Evolutionary conservation across 2,888 invertebrate species (phyloP).

Genomic region (Lordiphosa andalusiaca): DNA sequence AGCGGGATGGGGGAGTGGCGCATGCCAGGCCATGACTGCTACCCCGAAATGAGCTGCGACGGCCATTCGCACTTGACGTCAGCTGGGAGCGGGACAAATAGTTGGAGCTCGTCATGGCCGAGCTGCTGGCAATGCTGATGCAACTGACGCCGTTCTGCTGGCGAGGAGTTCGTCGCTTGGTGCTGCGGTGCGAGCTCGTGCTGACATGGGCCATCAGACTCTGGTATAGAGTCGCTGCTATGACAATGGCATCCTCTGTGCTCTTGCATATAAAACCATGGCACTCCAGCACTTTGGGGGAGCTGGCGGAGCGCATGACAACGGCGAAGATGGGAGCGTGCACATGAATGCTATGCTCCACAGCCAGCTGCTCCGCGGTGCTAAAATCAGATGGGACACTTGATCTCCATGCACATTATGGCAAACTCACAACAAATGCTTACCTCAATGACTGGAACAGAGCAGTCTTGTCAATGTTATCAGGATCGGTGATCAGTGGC

Average conservation of each 20-base stretch:
- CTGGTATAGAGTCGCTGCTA: slow-evolving; percentile 94
- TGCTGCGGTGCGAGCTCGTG: slow-evolving; percentile 80
- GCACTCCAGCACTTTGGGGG: slow-evolving; percentile 90
- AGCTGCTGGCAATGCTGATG: slow-evolving; percentile 87
- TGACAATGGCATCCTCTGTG: slow-evolving; percentile 94
- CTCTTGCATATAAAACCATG: slow-evolving; percentile 95
- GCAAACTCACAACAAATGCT: slow-evolving; percentile 2
- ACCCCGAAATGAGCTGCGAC: slow-evolving; percentile 72
- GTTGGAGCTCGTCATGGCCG: slow-evolving; percentile 78
- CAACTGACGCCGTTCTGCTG: slow-evolving; percentile 89
- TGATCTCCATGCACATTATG: too few species aligned
- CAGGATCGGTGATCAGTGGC: slow-evolving; percentile 91
- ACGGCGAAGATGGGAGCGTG: slow-evolving; percentile 94
- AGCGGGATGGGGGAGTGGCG: slow-evolving; percentile 85
- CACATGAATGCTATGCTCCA: slow-evolving; percentile 82
- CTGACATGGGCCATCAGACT: slow-evolving; percentile 91
- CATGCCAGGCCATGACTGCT: slow-evolving; percentile 2
- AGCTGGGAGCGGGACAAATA: slow-evolving; percentile 71
- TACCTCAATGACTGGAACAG: slow-evolving; percentile 82
- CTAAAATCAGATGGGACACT: slow-evolving; percentile 40
- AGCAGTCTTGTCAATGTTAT: slow-evolving; percentile 87
- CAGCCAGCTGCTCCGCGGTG: slow-evolving; percentile 77
- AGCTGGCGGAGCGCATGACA: slow-evolving; percentile 89
- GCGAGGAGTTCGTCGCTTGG: slow-evolving; percentile 82
- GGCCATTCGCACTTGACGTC: slow-evolving; percentile 60